These are phyloP conservation scores for Phymatocera aterrima DNA, from an alignment of 2,888 invertebrate species.

Conservation along the genomic window DNA sequence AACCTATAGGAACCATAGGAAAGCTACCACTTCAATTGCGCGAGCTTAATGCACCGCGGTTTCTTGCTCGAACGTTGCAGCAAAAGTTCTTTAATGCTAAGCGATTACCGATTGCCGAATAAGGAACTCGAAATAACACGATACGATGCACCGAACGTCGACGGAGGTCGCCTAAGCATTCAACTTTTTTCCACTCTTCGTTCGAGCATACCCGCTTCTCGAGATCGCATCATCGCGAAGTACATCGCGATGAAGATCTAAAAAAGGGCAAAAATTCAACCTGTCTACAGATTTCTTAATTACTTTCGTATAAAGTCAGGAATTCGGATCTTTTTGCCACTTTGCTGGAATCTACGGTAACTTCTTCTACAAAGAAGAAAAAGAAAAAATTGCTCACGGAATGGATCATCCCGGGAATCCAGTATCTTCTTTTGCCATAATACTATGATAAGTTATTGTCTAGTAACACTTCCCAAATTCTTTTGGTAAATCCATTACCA, in stretches of 20 bases:
- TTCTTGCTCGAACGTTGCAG: slow-evolving; percentile 31
- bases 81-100: slow-evolving; percentile 42
- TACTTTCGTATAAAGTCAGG: slow-evolving; percentile 31
- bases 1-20: slow-evolving; percentile 21
- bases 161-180: slow-evolving; percentile 41
- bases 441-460: neutral
- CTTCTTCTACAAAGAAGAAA: no score
- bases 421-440: no score
- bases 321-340: neutral
- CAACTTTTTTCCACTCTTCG: slow-evolving; percentile 30
- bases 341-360: neutral
- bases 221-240: slow-evolving; percentile 2
- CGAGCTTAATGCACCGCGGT: slow-evolving; percentile 48
- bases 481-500: neutral
- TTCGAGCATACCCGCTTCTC: slow-evolving; percentile 9
- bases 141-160: slow-evolving; percentile 33
- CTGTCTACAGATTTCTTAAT: slow-evolving; percentile 40
- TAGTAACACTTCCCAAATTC: neutral
- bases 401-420: neutral
- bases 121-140: slow-evolving; percentile 43
- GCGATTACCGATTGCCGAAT: slow-evolving; percentile 44
- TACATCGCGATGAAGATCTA: slow-evolving; percentile 14
- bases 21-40: slow-evolving; percentile 60
- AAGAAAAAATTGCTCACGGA: neutral
- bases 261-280: slow-evolving; percentile 29